These are phyloP conservation scores for Calcarius ornatus DNA, from an alignment of 2,113 vertebrate species.

Conservation along the genomic window DNA sequence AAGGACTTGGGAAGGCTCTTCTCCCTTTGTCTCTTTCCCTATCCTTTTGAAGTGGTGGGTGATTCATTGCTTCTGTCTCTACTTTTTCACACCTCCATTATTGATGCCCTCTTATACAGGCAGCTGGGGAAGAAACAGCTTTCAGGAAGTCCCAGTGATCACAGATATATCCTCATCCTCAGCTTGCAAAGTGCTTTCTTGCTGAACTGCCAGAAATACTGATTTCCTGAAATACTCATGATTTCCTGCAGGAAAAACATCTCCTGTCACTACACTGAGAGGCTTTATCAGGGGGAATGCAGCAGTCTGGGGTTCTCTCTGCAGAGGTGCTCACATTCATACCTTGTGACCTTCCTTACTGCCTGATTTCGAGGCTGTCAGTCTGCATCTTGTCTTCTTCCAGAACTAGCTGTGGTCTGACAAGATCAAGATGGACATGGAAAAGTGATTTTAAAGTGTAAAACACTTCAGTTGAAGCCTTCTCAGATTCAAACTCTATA, in stretches of 20 bases:
- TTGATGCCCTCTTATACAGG: not conserved
- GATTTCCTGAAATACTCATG: not conserved
- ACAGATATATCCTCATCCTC: not conserved
- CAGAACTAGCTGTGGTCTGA: not conserved
- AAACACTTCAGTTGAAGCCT: not conserved
- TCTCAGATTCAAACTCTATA: not conserved
- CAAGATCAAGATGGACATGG: not conserved
- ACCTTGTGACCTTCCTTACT: not conserved
- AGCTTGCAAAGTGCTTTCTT: not conserved
- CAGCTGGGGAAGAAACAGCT: not conserved
- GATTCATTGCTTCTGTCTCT: not conserved
- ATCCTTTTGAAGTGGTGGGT: not conserved
- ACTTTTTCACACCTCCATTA: not conserved
- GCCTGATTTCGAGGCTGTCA: not conserved
- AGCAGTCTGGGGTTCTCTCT: not conserved
- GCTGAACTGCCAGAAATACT: not conserved
- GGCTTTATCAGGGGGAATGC: not conserved
- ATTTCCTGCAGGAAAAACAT: not conserved
- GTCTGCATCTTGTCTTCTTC: not conserved
- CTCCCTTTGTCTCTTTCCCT: not conserved
- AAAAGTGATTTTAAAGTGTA: not conserved
- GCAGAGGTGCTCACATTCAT: not conserved
- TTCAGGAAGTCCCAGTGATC: not conserved
- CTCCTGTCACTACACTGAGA: not conserved
- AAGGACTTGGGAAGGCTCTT: not conserved